Evolutionary conservation across 1,140 invertebrate genomes (phyloP).

Genomic region (Melanaphis sacchari): DNA sequence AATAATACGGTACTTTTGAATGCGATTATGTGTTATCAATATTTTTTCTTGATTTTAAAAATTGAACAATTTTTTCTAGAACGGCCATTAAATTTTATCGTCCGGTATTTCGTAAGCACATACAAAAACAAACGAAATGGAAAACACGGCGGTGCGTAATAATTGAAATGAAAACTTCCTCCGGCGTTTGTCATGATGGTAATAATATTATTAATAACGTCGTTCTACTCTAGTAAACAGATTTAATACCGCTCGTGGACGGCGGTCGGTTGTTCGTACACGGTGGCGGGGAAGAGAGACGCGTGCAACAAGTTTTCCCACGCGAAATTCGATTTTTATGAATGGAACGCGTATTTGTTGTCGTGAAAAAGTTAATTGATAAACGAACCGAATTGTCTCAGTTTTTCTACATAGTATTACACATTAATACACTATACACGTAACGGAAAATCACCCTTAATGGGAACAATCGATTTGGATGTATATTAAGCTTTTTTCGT

Average conservation of each 20-base stretch:
- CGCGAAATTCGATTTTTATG: conserved; percentile 34
- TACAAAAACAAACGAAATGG: not conserved
- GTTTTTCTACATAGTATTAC: not conserved
- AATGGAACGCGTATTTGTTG: not conserved
- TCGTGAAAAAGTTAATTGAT: conserved; percentile 12
- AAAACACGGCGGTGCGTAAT: not conserved
- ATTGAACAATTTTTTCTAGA: not conserved
- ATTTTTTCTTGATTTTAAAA: not conserved
- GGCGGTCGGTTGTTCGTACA: not conserved
- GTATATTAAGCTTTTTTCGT: no score
- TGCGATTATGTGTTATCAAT: not conserved
- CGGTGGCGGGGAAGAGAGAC: not conserved
- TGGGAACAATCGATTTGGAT: not conserved
- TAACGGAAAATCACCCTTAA: no score
- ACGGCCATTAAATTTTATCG: not conserved
- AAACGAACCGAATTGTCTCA: not conserved
- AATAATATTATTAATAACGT: conserved; percentile 3
- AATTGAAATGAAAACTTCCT: not conserved
- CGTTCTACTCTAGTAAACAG: conserved; percentile 24
- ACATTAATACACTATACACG: not conserved
- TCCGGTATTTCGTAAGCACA: not conserved
- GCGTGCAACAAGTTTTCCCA: conserved; percentile 30
- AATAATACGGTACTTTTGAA: not conserved
- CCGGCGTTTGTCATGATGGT: not conserved
- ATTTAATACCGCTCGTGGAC: not conserved